Evolutionary conservation across 2,797 vertebrate species (phyloP).

Genomic region (Spinus olivaceus): DNA sequence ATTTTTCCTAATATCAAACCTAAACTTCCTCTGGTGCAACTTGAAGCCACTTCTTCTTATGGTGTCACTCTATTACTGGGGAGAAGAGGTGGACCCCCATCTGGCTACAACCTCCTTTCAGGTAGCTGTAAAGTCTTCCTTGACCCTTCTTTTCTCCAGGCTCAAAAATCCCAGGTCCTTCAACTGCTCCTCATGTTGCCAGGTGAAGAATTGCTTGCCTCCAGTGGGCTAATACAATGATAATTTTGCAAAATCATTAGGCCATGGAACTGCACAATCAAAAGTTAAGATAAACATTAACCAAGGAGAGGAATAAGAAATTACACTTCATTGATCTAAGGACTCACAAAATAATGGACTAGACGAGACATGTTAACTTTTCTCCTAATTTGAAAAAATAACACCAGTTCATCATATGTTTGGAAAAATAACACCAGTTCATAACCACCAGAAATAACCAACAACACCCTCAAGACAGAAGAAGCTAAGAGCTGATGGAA

Average conservation of each 20-base stretch:
- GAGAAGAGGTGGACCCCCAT: background rate
- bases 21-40: background rate
- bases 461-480: no score
- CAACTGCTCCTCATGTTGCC: background rate
- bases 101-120: background rate
- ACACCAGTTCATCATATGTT: background rate
- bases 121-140: background rate
- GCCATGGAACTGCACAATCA: background rate
- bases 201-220: background rate
- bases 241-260: background rate
- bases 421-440: background rate
- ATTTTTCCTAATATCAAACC: no score
- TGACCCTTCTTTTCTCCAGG: background rate
- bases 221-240: background rate
- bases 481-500: background rate
- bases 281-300: background rate
- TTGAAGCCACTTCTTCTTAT: background rate
- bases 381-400: background rate
- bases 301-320: background rate
- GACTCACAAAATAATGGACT: background rate
- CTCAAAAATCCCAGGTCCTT: background rate
- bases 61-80: no score
- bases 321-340: background rate
- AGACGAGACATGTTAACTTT: no score
- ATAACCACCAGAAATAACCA: background rate